Conservation (phyloP, 2,113 vertebrate species). For the Dipodomys stephensi region DNA sequence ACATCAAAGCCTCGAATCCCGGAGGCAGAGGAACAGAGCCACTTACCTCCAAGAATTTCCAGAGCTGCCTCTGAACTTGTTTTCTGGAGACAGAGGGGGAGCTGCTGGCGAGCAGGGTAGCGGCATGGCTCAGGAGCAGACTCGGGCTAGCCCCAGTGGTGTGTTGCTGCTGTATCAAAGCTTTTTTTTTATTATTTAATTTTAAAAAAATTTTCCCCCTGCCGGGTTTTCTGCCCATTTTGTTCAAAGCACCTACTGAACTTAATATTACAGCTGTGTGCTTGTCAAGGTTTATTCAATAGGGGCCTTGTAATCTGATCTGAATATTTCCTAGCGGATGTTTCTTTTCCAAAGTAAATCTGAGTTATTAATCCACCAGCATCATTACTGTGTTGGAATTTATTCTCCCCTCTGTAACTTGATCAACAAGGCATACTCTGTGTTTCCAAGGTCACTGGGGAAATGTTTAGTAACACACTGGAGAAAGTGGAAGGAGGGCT, state of each 20-base stretch:
- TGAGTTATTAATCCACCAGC: conserved; percentile 90
- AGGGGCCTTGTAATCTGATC: conserved; percentile 90
- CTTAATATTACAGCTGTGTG: conserved; percentile 90
- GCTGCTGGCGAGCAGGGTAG: background rate
- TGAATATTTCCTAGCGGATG: conserved; percentile 91
- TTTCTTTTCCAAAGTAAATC: conserved; percentile 91
- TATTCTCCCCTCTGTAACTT: conserved; percentile 82
- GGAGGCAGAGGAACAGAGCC: conserved; percentile 34
- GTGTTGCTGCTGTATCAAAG: conserved; percentile 87
- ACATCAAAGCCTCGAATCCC: conserved; percentile 67
- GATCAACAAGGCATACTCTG: conserved; percentile 89
- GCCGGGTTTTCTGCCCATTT: conserved; percentile 60
- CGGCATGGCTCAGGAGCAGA: conserved; percentile 25
- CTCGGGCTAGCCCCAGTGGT: conserved; percentile 54
- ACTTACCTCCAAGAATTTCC: conserved; percentile 69
- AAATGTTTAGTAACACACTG: conserved; percentile 82
- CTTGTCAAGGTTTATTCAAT: conserved; percentile 89
- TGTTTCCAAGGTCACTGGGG: conserved; percentile 79
- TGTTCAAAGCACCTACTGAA: conserved; percentile 83
- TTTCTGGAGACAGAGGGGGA: conserved; percentile 65
- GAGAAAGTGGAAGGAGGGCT: conserved; percentile 63
- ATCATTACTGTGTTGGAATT: conserved; percentile 89
- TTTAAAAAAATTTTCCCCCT: background rate
- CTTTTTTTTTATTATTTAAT: background rate
- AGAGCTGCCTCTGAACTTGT: conserved; percentile 64